phyloP scores from a whole-genome alignment of 2,113 vertebrate genomes.

The Petromus typicus region DNA sequence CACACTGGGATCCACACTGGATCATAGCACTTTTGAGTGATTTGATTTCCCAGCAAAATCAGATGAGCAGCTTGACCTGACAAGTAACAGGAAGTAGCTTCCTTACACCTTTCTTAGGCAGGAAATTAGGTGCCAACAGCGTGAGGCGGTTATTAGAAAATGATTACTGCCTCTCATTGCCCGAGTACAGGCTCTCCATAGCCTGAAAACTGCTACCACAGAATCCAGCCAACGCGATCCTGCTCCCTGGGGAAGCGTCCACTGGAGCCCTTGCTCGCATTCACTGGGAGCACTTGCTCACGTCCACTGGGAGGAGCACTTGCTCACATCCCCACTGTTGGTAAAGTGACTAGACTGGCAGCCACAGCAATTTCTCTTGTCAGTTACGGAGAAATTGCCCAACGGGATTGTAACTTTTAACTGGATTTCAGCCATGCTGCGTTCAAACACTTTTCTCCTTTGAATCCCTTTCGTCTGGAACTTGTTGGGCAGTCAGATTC shows the following conservation, averaged over 20 bases:
- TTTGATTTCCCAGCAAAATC: constrained; percentile 29
- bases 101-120: constrained; percentile 53
- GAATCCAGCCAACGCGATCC: constrained; percentile 49
- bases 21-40: background rate
- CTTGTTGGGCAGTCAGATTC: background rate
- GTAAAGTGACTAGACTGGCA: background rate
- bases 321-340: background rate
- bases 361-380: background rate
- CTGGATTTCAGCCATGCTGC: constrained; percentile 47
- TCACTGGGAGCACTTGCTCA: background rate
- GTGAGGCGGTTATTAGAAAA: constrained; percentile 70
- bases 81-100: constrained; percentile 42
- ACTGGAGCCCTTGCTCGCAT: background rate
- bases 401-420: constrained; percentile 13
- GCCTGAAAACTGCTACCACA: constrained; percentile 16
- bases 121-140: constrained; percentile 65
- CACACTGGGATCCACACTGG: background rate
- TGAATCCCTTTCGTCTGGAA: background rate
- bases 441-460: background rate
- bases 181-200: constrained; percentile 14
- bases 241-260: background rate
- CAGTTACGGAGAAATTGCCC: background rate
- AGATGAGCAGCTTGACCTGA: constrained; percentile 50
- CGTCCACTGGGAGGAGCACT: background rate
- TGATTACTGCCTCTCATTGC: constrained; percentile 39